phyloP scores from a whole-genome alignment of 2,113 vertebrate species.

The Prionailurus viverrinus region DNA sequence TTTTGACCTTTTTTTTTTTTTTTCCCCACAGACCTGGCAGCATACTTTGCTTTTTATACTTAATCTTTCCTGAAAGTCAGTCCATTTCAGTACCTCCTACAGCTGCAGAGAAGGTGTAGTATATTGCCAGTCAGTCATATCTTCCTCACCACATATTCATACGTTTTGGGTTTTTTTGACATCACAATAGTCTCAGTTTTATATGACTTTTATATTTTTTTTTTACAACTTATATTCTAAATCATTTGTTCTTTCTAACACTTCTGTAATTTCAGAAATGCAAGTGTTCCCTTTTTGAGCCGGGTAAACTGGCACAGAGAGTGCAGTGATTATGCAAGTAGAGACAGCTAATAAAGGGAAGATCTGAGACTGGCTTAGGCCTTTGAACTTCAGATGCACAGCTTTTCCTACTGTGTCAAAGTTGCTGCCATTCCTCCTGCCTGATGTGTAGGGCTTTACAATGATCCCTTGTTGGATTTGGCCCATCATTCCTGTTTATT shows the following conservation, averaged over 20 bases:
- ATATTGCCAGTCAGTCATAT: not conserved
- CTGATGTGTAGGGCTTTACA: not conserved
- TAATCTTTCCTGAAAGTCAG: not conserved
- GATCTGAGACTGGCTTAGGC: not conserved
- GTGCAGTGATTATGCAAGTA: not conserved
- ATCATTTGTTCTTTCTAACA: constrained; percentile 5
- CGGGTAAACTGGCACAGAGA: not conserved
- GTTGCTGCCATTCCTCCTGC: not conserved
- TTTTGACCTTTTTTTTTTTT: not conserved
- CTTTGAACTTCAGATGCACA: not conserved
- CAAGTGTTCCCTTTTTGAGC: not conserved
- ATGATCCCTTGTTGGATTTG: not conserved
- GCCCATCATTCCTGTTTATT: not conserved
- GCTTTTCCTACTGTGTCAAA: not conserved
- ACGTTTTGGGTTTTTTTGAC: not conserved
- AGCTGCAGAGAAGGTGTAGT: not conserved
- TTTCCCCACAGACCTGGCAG: not conserved
- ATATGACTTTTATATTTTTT: not conserved
- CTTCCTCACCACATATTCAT: not conserved
- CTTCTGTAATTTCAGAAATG: constrained; percentile 14
- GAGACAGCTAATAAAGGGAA: constrained; percentile 3
- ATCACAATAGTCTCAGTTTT: constrained; percentile 48
- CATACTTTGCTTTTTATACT: not conserved
- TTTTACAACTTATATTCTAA: not conserved
- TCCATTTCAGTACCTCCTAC: not conserved